Evolutionary conservation across 2,113 vertebrate species (phyloP).

Genomic region (Gobius niger): DNA sequence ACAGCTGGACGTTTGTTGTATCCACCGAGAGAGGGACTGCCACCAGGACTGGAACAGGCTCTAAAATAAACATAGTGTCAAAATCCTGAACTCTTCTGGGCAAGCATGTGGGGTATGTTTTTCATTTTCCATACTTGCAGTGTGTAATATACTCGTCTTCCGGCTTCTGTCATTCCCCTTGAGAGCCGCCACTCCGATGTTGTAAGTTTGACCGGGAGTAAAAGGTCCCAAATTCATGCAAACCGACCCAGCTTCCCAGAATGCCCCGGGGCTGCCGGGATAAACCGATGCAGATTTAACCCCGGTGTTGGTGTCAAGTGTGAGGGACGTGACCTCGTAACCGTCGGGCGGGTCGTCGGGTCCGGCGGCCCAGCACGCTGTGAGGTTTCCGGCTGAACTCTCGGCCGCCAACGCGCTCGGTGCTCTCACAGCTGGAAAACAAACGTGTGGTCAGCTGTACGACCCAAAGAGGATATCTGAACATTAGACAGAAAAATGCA

Average conservation of each 20-base stretch:
- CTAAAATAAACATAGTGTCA: slow-evolving; percentile 30
- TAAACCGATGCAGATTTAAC: slow-evolving; percentile 65
- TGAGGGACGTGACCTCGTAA: slow-evolving; percentile 73
- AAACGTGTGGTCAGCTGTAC: background rate
- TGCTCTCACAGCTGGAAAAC: slow-evolving; percentile 72
- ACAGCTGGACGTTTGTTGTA: slow-evolving; percentile 55
- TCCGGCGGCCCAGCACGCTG: slow-evolving; percentile 76
- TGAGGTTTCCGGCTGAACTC: slow-evolving; percentile 68
- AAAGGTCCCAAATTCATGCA: slow-evolving; percentile 73
- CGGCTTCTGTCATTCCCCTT: slow-evolving; percentile 78
- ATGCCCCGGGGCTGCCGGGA: slow-evolving; percentile 29
- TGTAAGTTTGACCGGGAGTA: slow-evolving; percentile 80
- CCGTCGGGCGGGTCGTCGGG: slow-evolving; percentile 55
- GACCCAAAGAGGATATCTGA: background rate
- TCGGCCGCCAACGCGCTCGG: slow-evolving; percentile 68
- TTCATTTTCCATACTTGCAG: slow-evolving; percentile 75
- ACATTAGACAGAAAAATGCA: background rate
- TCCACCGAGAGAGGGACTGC: slow-evolving; percentile 57
- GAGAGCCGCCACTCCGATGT: slow-evolving; percentile 77
- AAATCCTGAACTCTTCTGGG: too few relatives aligned
- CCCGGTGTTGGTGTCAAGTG: slow-evolving; percentile 24
- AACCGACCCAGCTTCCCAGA: slow-evolving; percentile 68
- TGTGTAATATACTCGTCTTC: slow-evolving; percentile 73
- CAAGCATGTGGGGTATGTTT: too few relatives aligned
- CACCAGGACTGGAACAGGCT: slow-evolving; percentile 55